Conservation (phyloP, 2,797 vertebrate species). For the Emydoidea blandingii region DNA sequence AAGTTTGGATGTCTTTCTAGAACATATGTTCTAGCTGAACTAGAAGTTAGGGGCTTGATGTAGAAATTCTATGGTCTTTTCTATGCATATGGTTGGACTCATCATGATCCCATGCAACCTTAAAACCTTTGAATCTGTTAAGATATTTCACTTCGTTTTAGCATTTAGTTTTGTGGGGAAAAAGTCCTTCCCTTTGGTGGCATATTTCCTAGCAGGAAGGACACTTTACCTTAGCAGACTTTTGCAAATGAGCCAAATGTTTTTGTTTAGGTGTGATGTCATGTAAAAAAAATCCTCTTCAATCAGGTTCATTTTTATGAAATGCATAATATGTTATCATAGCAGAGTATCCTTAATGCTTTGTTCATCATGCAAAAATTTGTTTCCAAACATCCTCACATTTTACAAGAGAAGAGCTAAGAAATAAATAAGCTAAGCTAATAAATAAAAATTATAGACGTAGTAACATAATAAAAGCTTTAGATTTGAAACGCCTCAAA, state of each 20-base stretch:
- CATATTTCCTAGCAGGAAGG: not conserved
- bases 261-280: not conserved
- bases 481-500: not conserved
- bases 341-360: not conserved
- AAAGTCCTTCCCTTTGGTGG: not conserved
- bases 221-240: not conserved
- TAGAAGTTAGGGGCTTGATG: not conserved
- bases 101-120: not conserved
- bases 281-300: not conserved
- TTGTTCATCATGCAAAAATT: not conserved
- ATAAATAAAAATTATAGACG: not conserved
- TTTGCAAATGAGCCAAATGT: not conserved
- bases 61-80: not conserved
- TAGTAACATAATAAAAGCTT: not conserved
- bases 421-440: too few relatives aligned
- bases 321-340: not conserved
- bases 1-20: not conserved
- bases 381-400: not conserved
- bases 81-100: not conserved
- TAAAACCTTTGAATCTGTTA: not conserved
- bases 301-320: not conserved
- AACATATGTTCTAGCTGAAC: not conserved
- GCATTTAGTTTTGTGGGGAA: not conserved
- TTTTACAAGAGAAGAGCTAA: not conserved
- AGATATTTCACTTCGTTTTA: conserved; percentile 6